phyloP scores from a whole-genome alignment of 2,797 vertebrate genomes.

The Hozukius guyotensis region DNA sequence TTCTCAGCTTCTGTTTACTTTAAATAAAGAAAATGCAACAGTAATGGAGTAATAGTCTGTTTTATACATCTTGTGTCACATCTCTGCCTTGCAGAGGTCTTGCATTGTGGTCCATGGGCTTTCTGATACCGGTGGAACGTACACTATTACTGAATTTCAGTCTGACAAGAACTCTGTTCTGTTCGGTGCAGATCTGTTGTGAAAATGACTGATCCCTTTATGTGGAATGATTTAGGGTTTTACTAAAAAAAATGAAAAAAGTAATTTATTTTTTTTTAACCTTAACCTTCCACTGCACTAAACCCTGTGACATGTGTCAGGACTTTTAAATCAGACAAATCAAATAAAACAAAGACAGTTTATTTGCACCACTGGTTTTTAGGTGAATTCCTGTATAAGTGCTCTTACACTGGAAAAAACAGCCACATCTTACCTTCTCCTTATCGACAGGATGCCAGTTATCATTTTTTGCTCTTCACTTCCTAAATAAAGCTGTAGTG shows the following conservation, averaged over 20 bases:
- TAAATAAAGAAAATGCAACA: constrained; percentile 57
- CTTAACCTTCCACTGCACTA: not conserved
- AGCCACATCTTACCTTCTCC: constrained; percentile 81
- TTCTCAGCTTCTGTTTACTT: constrained; percentile 36
- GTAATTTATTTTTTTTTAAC: not conserved
- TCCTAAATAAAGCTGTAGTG: constrained; percentile 1
- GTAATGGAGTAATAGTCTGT: not conserved
- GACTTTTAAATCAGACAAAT: not conserved
- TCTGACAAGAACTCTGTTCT: not conserved
- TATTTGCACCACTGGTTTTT: not conserved
- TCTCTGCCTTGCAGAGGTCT: not conserved
- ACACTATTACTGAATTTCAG: not conserved
- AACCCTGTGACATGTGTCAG: not conserved
- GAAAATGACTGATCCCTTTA: not conserved
- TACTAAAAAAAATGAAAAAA: not conserved
- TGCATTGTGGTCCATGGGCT: not conserved
- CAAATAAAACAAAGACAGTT: not conserved
- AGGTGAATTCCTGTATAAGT: constrained; percentile 13
- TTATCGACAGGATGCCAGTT: constrained; percentile 77
- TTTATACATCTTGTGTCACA: not conserved
- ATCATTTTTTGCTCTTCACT: constrained; percentile 79
- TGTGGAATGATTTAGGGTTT: not conserved
- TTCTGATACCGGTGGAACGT: not conserved
- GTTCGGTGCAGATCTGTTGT: not conserved
- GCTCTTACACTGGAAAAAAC: constrained; percentile 73